phyloP scores from a whole-genome alignment of 1,140 invertebrate genomes.

The Stegodyphus mimosarum region DNA sequence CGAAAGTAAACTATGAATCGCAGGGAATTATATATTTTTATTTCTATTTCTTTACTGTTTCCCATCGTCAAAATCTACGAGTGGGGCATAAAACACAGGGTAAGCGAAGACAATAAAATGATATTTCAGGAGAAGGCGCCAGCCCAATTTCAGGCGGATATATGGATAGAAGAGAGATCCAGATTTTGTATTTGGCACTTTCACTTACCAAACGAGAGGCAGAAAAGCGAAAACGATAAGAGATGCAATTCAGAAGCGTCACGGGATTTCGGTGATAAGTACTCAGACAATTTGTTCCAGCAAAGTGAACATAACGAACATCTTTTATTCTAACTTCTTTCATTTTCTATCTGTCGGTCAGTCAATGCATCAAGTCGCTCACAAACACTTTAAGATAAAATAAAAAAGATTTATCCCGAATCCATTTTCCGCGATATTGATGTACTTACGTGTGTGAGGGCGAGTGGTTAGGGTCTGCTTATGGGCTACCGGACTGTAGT shows the following conservation, averaged over 20 bases:
- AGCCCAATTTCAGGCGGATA: constrained; percentile 12
- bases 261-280: constrained; percentile 3
- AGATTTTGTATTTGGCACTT: constrained; percentile 24
- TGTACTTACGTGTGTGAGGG: neutral
- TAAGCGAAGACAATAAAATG: constrained; percentile 22
- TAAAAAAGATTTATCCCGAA: constrained; percentile 3
- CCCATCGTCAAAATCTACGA: constrained; percentile 7
- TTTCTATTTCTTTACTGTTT: neutral
- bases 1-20: neutral
- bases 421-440: constrained; percentile 31
- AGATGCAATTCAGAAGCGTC: constrained; percentile 23
- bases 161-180: constrained; percentile 6
- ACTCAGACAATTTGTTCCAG: constrained; percentile 28
- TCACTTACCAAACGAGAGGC: constrained; percentile 3
- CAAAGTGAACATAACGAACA: constrained; percentile 21
- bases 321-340: constrained; percentile 9
- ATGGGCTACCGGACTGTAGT: neutral
- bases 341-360: neutral
- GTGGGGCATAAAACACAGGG: neutral
- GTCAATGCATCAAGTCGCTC: neutral
- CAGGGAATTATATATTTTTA: constrained; percentile 5
- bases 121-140: constrained; percentile 19
- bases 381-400: neutral
- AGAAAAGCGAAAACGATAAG: constrained; percentile 28
- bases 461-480: constrained; percentile 4